These are phyloP conservation scores for Vesta saturnalis DNA, from an alignment of 2,888 invertebrate species.

Conservation along the genomic window DNA sequence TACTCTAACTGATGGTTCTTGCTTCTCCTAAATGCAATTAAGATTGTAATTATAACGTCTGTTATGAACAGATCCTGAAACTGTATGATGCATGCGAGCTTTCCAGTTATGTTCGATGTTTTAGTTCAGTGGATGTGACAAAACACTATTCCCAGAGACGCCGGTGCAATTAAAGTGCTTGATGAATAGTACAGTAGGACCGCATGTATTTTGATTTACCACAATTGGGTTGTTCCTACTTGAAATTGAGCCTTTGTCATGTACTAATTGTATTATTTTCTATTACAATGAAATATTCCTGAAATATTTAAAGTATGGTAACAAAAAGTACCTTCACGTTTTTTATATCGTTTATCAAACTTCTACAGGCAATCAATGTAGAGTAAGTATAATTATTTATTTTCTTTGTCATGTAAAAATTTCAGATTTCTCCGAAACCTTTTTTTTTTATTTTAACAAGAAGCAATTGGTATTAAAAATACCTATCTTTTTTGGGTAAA, in stretches of 20 bases:
- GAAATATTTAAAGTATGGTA: too few relatives aligned
- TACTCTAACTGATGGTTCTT: constrained; percentile 41
- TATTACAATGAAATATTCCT: not conserved
- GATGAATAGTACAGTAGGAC: constrained; percentile 36
- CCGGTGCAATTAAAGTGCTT: constrained; percentile 41
- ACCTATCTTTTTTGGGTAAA: too few relatives aligned
- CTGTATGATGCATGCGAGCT: constrained; percentile 42
- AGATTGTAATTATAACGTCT: constrained; percentile 51
- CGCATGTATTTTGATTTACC: constrained; percentile 27
- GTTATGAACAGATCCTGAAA: constrained; percentile 46
- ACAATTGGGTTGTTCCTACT: constrained; percentile 10
- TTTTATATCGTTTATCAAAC: too few relatives aligned
- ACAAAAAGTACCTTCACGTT: too few relatives aligned
- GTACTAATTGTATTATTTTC: constrained; percentile 1
- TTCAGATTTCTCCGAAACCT: too few relatives aligned
- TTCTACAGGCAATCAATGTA: too few relatives aligned
- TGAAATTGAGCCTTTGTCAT: constrained; percentile 8
- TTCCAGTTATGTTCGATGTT: constrained; percentile 37
- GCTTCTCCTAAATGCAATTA: constrained; percentile 51
- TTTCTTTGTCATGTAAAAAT: too few relatives aligned
- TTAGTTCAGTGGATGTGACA: constrained; percentile 39
- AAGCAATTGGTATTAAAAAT: too few relatives aligned
- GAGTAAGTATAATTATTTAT: too few relatives aligned
- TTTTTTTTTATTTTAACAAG: too few relatives aligned
- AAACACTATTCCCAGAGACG: constrained; percentile 38